Evolutionary conservation across 2,888 invertebrate genomes (phyloP).

Genomic region (Parnassius apollo): DNA sequence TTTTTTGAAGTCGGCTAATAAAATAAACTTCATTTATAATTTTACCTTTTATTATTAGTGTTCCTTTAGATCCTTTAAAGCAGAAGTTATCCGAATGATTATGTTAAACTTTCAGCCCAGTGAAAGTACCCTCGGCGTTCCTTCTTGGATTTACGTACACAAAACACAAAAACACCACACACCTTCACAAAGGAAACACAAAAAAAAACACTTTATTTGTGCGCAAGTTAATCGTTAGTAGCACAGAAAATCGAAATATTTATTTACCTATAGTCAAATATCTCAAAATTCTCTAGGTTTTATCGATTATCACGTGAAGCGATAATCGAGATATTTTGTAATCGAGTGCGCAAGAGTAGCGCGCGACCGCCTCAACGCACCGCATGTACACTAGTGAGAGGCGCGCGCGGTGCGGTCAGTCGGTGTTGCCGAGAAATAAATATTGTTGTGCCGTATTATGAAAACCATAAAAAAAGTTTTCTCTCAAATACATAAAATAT

Average conservation of each 20-base stretch:
- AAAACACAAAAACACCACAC: conserved; percentile 38
- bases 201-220: conserved; percentile 43
- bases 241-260: background rate
- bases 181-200: conserved; percentile 38
- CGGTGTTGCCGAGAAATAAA: conserved; percentile 31
- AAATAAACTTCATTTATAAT: too few relatives aligned
- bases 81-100: conserved; percentile 75
- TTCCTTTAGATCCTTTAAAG: conserved; percentile 50
- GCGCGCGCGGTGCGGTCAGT: conserved; percentile 36
- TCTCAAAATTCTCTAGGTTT: conserved; percentile 9
- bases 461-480: too few relatives aligned
- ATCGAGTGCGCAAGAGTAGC: conserved; percentile 23
- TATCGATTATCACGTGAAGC: conserved; percentile 44
- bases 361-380: conserved; percentile 38
- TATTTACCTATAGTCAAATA: conserved; percentile 22
- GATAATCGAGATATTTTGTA: conserved; percentile 30
- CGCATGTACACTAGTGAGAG: conserved; percentile 48
- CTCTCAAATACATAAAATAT: too few relatives aligned
- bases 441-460: conserved; percentile 19
- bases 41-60: conserved; percentile 58
- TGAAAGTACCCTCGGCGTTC: conserved; percentile 77
- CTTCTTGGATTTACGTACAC: conserved; percentile 51
- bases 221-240: conserved; percentile 45
- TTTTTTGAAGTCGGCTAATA: too few relatives aligned
- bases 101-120: conserved; percentile 77